Evolutionary conservation across 2,113 vertebrate species (phyloP).

Genomic region (Hiodon tergisus): DNA sequence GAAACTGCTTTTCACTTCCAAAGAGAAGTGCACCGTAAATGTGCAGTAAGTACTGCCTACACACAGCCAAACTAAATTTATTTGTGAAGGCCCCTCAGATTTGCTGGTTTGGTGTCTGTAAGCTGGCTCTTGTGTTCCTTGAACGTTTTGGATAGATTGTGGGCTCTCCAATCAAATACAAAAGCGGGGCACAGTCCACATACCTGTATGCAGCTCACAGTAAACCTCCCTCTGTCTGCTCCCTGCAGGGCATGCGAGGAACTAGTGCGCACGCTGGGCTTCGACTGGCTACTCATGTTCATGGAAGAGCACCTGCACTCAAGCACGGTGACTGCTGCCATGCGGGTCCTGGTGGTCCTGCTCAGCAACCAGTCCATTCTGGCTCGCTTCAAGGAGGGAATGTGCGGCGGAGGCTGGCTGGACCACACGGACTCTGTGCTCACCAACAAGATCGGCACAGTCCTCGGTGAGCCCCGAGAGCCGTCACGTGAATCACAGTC

Average conservation of each 20-base stretch:
- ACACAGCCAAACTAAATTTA: not conserved
- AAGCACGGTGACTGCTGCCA: conserved; percentile 83
- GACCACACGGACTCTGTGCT: conserved; percentile 95
- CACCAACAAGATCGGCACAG: conserved; percentile 95
- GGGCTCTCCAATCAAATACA: not conserved
- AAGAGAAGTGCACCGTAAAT: conserved; percentile 87
- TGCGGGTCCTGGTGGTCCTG: conserved; percentile 87
- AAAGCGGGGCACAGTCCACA: too few species aligned
- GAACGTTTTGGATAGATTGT: not conserved
- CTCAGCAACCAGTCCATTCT: conserved; percentile 86
- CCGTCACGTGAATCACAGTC: not conserved
- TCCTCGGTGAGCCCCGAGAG: conserved; percentile 73
- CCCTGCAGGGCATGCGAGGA: conserved; percentile 88
- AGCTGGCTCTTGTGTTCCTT: not conserved
- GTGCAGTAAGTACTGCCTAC: conserved; percentile 71
- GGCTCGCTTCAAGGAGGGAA: conserved; percentile 89
- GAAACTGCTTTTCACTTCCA: conserved; percentile 83
- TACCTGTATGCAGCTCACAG: not conserved
- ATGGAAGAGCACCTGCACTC: conserved; percentile 96
- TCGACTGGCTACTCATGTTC: conserved; percentile 96
- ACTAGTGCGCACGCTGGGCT: conserved; percentile 82
- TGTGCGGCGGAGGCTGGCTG: conserved; percentile 91
- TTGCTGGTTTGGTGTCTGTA: not conserved
- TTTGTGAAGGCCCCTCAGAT: not conserved
- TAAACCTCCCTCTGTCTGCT: not conserved